Percentiles rank a stretch among this genome's conserved stretches.
Evolutionary conservation across 2,888 invertebrate genomes (phyloP).

Genomic region (Ectemnius continuus): DNA sequence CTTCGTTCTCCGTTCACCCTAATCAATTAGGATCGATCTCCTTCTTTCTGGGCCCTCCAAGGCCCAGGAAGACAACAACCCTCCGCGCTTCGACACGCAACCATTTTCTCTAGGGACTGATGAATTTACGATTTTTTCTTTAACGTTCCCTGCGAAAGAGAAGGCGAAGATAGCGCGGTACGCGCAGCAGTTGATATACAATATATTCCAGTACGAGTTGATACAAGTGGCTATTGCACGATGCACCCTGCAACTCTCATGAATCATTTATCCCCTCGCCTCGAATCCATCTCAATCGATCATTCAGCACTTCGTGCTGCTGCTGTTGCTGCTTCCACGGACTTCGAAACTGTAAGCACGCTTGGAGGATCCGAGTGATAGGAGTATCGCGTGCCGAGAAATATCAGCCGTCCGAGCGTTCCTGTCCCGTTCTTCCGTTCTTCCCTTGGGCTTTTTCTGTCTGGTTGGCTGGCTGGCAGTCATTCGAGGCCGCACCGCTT

Average conservation of each 20-base stretch:
- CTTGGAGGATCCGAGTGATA: background rate
- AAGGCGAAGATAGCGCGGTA: background rate
- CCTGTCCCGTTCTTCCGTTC: slow-evolving; percentile 1
- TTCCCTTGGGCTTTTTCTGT: slow-evolving; percentile 14
- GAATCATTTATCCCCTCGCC: background rate
- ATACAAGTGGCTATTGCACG: background rate
- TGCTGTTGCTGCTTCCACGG: background rate
- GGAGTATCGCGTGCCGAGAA: slow-evolving; percentile 2
- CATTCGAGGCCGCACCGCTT: slow-evolving; percentile 2
- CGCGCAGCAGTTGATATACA: background rate
- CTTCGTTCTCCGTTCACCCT: background rate
- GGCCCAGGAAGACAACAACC: background rate
- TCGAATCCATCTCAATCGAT: slow-evolving; percentile 2
- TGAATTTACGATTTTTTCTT: background rate
- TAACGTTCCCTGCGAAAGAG: background rate
- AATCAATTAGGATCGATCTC: slow-evolving; percentile 48
- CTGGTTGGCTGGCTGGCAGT: slow-evolving; percentile 1
- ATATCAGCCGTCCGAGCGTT: background rate
- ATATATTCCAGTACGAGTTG: background rate
- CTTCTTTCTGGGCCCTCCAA: slow-evolving; percentile 4
- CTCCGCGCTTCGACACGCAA: background rate
- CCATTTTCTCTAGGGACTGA: background rate
- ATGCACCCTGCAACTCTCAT: background rate
- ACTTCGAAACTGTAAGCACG: background rate
- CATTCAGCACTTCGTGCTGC: background rate